Evolutionary conservation across 1,140 invertebrate genomes (phyloP).

Genomic region (Dendrolimus punctatus): DNA sequence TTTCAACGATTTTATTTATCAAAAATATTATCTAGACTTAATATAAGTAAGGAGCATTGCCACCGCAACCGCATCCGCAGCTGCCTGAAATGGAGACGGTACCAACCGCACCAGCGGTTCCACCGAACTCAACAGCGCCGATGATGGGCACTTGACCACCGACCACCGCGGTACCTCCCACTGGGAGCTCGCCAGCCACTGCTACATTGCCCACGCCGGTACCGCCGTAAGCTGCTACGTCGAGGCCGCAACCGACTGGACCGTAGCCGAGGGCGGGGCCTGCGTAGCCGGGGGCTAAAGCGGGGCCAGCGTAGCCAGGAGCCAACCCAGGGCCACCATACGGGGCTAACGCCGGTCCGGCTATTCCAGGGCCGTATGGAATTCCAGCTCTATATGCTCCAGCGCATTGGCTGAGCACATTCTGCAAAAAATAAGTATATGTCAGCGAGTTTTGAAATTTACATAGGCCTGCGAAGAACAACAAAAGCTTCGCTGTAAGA

Average conservation of each 20-base stretch:
- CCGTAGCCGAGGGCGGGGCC: not conserved
- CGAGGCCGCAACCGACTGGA: not conserved
- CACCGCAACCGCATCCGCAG: slow-evolving; percentile 23
- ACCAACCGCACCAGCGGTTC: slow-evolving; percentile 27
- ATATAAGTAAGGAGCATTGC: slow-evolving; percentile 17
- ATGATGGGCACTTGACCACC: slow-evolving; percentile 29
- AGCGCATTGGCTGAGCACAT: no score
- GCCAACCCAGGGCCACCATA: no score
- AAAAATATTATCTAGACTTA: slow-evolving; percentile 1
- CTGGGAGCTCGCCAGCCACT: slow-evolving; percentile 6
- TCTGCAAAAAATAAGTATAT: no score
- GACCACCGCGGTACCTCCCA: slow-evolving; percentile 29
- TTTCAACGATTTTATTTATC: no score
- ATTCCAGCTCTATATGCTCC: no score
- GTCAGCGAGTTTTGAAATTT: no score
- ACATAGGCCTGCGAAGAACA: no score
- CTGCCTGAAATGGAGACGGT: slow-evolving; percentile 24
- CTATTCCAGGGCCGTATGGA: no score
- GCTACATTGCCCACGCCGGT: slow-evolving; percentile 5
- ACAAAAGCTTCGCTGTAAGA: no score
- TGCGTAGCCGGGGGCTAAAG: not conserved
- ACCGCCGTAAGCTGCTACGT: slow-evolving; percentile 2
- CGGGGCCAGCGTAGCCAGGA: no score
- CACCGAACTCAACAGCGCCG: slow-evolving; percentile 26
- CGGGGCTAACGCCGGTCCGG: no score